phyloP scores from a whole-genome alignment of 2,888 invertebrate genomes.

The Eutolmus rufibarbis region DNA sequence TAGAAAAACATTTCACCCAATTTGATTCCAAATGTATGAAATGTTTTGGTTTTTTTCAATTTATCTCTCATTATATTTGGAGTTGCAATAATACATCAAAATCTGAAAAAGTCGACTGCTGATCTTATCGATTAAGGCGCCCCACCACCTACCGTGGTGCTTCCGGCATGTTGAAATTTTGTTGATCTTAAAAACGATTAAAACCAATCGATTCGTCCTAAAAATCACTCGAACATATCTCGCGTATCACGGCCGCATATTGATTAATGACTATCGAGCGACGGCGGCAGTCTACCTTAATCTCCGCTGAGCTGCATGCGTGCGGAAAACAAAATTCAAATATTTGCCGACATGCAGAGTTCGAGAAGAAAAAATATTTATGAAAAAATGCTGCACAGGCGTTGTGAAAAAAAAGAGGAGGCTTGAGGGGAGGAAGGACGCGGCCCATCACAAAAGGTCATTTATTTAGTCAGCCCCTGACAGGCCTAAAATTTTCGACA shows the following conservation, averaged over 20 bases:
- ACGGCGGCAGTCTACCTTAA: not conserved
- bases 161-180: not conserved
- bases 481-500: constrained; percentile 6
- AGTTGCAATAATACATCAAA: not conserved
- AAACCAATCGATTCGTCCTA: not conserved
- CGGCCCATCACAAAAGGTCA: constrained; percentile 13
- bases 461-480: not conserved
- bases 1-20: not conserved
- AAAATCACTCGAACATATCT: not conserved
- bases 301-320: not conserved
- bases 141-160: not conserved
- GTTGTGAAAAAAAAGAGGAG: not conserved
- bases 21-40: not conserved
- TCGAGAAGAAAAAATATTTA: not conserved
- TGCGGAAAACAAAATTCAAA: constrained; percentile 13
- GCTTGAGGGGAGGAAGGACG: not conserved
- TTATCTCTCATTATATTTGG: not conserved
- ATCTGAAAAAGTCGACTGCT: not conserved
- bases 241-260: not conserved
- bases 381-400: not conserved
- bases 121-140: not conserved
- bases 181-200: constrained; percentile 3
- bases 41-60: not conserved
- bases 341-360: constrained; percentile 5
- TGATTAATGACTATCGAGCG: not conserved